phyloP scores from a whole-genome alignment of 2,888 invertebrate genomes.

The Trypoxylon attenuatum region DNA sequence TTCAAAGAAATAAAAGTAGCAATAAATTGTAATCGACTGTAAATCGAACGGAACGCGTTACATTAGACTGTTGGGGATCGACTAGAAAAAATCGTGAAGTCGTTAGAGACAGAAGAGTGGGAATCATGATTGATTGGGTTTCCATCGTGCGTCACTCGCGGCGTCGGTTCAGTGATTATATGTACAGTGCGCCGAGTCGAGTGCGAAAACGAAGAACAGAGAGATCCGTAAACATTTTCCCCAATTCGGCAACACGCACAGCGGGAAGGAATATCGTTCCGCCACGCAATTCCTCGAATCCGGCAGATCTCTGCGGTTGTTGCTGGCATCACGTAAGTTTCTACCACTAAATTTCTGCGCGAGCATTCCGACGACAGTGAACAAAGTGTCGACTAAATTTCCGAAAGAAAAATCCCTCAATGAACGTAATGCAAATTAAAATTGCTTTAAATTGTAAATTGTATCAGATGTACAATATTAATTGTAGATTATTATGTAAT shows the following conservation, averaged over 20 bases:
- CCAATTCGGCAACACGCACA: constrained; percentile 1
- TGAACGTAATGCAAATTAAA: too few relatives aligned
- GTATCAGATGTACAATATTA: too few relatives aligned
- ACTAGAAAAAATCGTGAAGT: constrained; percentile 4
- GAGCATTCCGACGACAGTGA: too few relatives aligned
- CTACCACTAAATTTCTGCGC: too few relatives aligned
- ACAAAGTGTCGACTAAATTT: too few relatives aligned
- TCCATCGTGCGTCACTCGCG: constrained; percentile 84
- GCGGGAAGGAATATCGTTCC: constrained; percentile 17
- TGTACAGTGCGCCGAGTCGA: constrained; percentile 81
- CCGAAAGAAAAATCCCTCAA: too few relatives aligned
- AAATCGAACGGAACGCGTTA: too few relatives aligned
- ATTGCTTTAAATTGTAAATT: too few relatives aligned
- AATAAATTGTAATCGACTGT: too few relatives aligned
- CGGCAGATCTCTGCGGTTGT: constrained; percentile 48
- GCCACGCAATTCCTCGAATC: constrained; percentile 7
- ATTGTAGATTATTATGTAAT: too few relatives aligned
- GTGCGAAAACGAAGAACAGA: constrained; percentile 78
- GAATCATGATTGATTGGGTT: constrained; percentile 85
- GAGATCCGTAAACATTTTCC: constrained; percentile 40
- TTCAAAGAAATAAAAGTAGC: too few relatives aligned
- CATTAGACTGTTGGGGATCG: background rate
- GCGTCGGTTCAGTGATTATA: constrained; percentile 83
- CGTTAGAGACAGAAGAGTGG: constrained; percentile 1
- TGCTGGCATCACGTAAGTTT: constrained; percentile 62